Evolutionary conservation across 2,797 vertebrate genomes (phyloP).

Genomic region (Neopelma chrysocephalum): DNA sequence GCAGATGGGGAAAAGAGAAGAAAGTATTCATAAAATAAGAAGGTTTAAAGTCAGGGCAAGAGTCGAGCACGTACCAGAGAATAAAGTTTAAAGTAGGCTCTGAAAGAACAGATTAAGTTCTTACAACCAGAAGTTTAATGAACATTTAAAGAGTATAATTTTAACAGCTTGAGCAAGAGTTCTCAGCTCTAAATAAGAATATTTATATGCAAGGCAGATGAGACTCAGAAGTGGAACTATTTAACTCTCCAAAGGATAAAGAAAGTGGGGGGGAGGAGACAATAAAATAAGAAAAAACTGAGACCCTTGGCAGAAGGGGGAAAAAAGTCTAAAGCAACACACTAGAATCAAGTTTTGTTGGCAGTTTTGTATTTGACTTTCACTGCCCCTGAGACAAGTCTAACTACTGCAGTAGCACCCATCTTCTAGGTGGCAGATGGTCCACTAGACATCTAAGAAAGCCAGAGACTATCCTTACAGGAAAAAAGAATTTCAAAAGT

Average conservation of each 20-base stretch:
- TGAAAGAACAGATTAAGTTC: neutral
- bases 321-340: neutral
- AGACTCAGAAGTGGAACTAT: neutral
- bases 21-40: slow-evolving; percentile 3
- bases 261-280: neutral
- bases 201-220: neutral
- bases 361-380: neutral
- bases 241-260: neutral
- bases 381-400: neutral
- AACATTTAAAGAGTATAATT: neutral
- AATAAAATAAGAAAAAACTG: neutral
- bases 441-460: neutral
- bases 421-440: neutral
- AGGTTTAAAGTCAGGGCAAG: slow-evolving; percentile 1
- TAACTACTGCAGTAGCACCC: neutral
- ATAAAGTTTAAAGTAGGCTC: neutral
- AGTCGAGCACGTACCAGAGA: neutral
- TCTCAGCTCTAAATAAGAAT: slow-evolving; percentile 11
- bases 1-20: slow-evolving; percentile 19
- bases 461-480: neutral
- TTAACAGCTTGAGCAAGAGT: slow-evolving; percentile 3
- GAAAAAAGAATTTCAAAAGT: neutral
- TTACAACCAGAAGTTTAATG: neutral
- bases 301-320: neutral
- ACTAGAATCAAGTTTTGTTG: neutral